phyloP scores from a whole-genome alignment of 2,113 vertebrate species.

The Hiodon alosoides region DNA sequence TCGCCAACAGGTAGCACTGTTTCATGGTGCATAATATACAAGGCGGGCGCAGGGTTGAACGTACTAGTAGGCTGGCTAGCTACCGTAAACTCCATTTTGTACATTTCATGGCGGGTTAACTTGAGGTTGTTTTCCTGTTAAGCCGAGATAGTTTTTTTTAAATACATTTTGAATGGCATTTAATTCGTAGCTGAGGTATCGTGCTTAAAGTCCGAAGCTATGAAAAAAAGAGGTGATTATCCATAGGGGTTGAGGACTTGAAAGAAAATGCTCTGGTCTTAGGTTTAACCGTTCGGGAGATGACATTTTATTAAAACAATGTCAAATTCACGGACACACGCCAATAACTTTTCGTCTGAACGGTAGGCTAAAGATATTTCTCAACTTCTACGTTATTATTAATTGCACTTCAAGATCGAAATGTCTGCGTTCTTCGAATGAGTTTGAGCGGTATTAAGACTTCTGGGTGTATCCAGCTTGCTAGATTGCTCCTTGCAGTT shows the following conservation, averaged over 20 bases:
- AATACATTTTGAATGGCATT: background rate
- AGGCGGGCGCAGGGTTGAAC: slow-evolving; percentile 32
- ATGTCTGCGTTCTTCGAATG: background rate
- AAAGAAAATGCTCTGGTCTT: too few relatives aligned
- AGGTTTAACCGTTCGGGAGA: background rate
- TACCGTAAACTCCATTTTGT: slow-evolving; percentile 69
- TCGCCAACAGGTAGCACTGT: slow-evolving; percentile 47
- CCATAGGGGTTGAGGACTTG: too few relatives aligned
- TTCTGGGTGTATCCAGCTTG: background rate
- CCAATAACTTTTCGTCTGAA: slow-evolving; percentile 1
- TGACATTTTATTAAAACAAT: background rate
- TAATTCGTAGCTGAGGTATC: background rate
- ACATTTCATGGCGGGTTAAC: slow-evolving; percentile 65
- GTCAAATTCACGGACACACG: background rate
- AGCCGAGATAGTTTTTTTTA: background rate
- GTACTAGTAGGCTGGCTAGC: slow-evolving; percentile 6
- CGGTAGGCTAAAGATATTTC: background rate
- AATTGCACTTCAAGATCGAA: background rate
- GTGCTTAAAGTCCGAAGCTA: background rate
- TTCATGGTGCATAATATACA: slow-evolving; percentile 33
- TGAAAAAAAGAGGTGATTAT: background rate
- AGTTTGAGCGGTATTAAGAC: background rate
- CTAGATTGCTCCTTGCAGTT: slow-evolving; percentile 2
- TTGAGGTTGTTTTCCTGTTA: slow-evolving; percentile 17
- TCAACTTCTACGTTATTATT: background rate